Percentiles rank a stretch among this genome's conserved stretches.
phyloP scores from a whole-genome alignment of 2,888 invertebrate species.

The Diaphora mendica region DNA sequence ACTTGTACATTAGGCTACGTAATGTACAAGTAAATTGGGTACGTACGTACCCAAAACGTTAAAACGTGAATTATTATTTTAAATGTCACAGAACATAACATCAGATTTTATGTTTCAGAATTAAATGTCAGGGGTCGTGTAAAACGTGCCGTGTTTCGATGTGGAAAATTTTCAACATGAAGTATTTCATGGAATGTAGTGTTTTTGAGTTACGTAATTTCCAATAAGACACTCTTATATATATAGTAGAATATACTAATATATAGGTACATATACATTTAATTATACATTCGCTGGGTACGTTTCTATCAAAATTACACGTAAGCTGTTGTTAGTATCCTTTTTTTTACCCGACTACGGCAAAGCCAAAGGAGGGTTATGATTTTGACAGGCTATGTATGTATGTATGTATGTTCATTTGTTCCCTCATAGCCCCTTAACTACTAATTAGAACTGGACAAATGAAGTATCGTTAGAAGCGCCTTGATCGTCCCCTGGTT shows the following conservation, averaged over 20 bases:
- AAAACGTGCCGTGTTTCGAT: slow-evolving; percentile 35
- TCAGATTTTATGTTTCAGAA: slow-evolving; percentile 33
- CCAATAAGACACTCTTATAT: background rate
- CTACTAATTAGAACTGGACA: too few relatives aligned
- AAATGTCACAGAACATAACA: slow-evolving; percentile 43
- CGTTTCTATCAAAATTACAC: background rate
- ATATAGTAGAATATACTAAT: background rate
- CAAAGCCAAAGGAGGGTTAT: too few relatives aligned
- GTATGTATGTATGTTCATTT: too few relatives aligned
- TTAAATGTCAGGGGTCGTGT: slow-evolving; percentile 43
- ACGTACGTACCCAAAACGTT: too few relatives aligned
- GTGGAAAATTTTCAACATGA: slow-evolving; percentile 1
- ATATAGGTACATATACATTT: background rate
- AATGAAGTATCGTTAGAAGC: too few relatives aligned
- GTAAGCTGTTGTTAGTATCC: background rate
- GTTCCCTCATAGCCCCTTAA: too few relatives aligned
- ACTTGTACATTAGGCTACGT: background rate
- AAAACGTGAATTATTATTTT: slow-evolving; percentile 24
- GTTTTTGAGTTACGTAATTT: background rate
- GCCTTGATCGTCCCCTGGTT: too few relatives aligned
- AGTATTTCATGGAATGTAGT: background rate
- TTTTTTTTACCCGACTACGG: too few relatives aligned
- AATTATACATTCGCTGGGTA: background rate
- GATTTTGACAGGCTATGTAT: too few relatives aligned
- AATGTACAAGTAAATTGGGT: too few relatives aligned